These are phyloP conservation scores for Ophion slaviceki DNA, from an alignment of 2,888 invertebrate genomes.

Conservation along the genomic window DNA sequence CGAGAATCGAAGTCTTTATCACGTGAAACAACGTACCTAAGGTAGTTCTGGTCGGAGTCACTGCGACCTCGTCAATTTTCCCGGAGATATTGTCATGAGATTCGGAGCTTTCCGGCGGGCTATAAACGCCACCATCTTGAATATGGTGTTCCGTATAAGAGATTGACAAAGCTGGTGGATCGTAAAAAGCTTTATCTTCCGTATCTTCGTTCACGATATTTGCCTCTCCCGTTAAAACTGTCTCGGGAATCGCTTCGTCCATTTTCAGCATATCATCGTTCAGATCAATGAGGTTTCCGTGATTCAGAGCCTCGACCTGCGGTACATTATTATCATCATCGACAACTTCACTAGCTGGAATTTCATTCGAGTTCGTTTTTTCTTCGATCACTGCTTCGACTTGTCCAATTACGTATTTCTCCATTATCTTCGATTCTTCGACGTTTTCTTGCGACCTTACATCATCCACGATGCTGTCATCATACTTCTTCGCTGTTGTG, in stretches of 20 bases:
- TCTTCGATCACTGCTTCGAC: neutral
- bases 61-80: neutral
- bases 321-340: neutral
- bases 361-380: neutral
- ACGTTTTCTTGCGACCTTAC: neutral
- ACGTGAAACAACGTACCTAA: constrained; percentile 33
- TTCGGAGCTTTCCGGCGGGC: neutral
- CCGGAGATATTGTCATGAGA: neutral
- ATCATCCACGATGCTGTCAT: neutral
- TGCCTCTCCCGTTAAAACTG: neutral
- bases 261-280: neutral
- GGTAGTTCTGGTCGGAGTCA: neutral
- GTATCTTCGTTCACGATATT: neutral
- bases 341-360: neutral
- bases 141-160: neutral
- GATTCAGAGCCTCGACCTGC: neutral
- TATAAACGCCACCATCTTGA: neutral
- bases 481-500: neutral
- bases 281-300: neutral
- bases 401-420: neutral
- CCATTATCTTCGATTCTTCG: neutral
- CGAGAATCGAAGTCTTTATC: constrained; percentile 36
- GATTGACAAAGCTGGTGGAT: neutral
- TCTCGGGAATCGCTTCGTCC: neutral
- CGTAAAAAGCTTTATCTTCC: constrained; percentile 9